Conservation (phyloP, 2,888 invertebrate genomes). For the Cerceris rybyensis region DNA sequence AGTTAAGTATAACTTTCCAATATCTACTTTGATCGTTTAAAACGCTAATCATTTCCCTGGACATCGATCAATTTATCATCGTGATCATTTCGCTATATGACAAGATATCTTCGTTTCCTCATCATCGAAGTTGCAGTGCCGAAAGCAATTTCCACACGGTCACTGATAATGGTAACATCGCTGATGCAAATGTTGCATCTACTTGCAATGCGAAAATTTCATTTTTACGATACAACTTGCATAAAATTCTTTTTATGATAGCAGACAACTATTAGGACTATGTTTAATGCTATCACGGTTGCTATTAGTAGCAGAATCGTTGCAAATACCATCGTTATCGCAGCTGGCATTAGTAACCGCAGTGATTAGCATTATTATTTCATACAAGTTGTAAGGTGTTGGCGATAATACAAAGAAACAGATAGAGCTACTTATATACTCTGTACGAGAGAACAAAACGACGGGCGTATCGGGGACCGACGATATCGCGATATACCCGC, state of each 20-base stretch:
- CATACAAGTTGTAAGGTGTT: constrained; percentile 20
- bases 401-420: constrained; percentile 34
- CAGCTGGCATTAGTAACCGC: background rate
- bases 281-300: background rate
- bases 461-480: constrained; percentile 9
- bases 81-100: background rate
- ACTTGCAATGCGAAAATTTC: too few relatives aligned
- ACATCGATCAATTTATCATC: constrained; percentile 13
- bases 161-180: background rate
- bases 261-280: background rate
- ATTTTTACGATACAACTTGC: too few relatives aligned
- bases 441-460: constrained; percentile 10
- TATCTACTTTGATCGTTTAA: constrained; percentile 10
- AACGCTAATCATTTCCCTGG: constrained; percentile 11
- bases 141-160: background rate
- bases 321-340: background rate
- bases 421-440: constrained; percentile 2
- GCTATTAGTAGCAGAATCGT: background rate
- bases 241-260: too few relatives aligned
- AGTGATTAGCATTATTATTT: constrained; percentile 15
- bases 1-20: constrained; percentile 28
- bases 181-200: background rate
- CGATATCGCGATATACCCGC: constrained; percentile 28
- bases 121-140: background rate
- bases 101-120: background rate